Percentiles rank a stretch among this genome's conserved stretches.
These are phyloP conservation scores for Incurvaria masculella DNA, from an alignment of 2,888 invertebrate species.

Conservation along the genomic window DNA sequence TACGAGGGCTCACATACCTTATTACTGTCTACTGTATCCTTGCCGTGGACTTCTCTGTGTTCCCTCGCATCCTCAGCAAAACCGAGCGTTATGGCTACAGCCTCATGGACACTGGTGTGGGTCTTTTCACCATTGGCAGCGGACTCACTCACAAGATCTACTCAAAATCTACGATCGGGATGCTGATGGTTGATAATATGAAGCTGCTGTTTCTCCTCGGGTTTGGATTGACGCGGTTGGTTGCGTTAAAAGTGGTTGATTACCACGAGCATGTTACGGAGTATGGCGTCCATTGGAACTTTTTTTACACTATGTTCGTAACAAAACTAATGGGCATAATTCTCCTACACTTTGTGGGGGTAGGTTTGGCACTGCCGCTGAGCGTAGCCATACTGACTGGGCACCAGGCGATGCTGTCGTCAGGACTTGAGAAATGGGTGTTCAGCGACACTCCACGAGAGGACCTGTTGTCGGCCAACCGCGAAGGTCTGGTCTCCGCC, in stretches of 20 bases:
- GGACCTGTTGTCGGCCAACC: constrained; percentile 74
- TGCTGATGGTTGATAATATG: constrained; percentile 23
- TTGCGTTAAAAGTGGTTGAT: constrained; percentile 60
- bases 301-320: constrained; percentile 89
- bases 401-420: constrained; percentile 65
- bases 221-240: constrained; percentile 62
- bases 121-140: constrained; percentile 79
- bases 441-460: constrained; percentile 56
- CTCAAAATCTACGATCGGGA: constrained; percentile 36
- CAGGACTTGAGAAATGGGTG: constrained; percentile 68
- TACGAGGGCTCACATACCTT: constrained; percentile 67
- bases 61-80: constrained; percentile 84
- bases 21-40: constrained; percentile 80
- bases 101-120: constrained; percentile 96
- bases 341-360: constrained; percentile 52
- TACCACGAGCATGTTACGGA: constrained; percentile 90
- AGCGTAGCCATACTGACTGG: constrained; percentile 53
- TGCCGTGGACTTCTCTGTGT: constrained; percentile 89
- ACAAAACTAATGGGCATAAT: constrained; percentile 72
- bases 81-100: constrained; percentile 82
- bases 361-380: constrained; percentile 48
- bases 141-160: constrained; percentile 63
- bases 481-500: constrained; percentile 86
- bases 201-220: constrained; percentile 31
- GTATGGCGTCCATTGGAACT: constrained; percentile 98